Conservation (phyloP, 2,797 vertebrate species). For the Glyptemys insculpta region DNA sequence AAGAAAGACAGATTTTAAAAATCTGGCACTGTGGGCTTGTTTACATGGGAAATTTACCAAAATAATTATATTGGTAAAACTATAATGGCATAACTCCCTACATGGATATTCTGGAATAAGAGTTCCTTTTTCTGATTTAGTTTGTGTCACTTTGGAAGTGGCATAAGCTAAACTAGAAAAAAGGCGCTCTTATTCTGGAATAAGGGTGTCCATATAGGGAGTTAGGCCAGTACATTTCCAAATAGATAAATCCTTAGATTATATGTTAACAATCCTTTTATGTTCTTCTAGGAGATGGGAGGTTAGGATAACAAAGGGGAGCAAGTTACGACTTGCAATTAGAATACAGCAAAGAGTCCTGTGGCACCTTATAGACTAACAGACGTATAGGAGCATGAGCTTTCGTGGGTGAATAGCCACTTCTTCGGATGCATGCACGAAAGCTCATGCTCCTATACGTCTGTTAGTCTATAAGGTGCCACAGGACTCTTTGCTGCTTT, state of each 20-base stretch:
- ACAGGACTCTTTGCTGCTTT: too few relatives aligned
- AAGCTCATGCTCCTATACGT: too few relatives aligned
- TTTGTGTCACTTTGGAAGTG: not conserved
- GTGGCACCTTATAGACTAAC: too few relatives aligned
- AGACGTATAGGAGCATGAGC: too few relatives aligned
- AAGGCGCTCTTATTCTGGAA: not conserved
- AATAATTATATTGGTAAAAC: not conserved
- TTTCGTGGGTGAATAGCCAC: too few relatives aligned
- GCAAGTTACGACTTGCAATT: not conserved
- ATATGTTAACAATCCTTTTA: not conserved
- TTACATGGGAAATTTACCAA: rapidly evolving
- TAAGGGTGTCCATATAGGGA: not conserved
- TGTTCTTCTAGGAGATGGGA: not conserved
- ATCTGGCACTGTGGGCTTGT: not conserved
- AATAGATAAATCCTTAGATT: not conserved
- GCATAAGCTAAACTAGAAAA: not conserved
- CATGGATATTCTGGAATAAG: not conserved
- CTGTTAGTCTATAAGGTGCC: too few relatives aligned
- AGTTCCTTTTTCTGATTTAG: not conserved
- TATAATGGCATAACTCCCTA: not conserved
- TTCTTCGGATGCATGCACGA: too few relatives aligned
- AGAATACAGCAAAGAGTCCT: not conserved
- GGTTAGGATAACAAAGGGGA: not conserved
- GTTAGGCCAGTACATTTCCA: not conserved
- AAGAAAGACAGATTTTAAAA: not conserved